Conservation (phyloP, 2,888 invertebrate species). For the Eupithecia abbreviata region DNA sequence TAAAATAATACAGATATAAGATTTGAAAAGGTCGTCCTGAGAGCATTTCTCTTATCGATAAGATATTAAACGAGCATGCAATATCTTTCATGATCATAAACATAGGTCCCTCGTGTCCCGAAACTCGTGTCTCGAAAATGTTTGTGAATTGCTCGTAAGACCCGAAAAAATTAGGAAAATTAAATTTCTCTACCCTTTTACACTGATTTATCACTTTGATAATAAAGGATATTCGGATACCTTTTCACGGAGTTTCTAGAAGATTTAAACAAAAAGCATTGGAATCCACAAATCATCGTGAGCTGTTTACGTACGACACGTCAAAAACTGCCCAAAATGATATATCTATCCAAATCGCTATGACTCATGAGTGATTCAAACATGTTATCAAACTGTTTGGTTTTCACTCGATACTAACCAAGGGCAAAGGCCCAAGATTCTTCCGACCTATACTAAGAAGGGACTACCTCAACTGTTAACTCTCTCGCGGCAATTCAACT, state of each 20-base stretch:
- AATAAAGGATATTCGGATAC: not conserved
- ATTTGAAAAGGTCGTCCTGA: not conserved
- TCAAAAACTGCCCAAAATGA: not conserved
- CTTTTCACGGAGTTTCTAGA: not conserved
- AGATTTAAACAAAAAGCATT: not conserved
- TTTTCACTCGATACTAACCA: not conserved
- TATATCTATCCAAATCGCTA: not conserved
- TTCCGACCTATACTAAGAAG: not conserved
- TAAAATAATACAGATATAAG: not conserved
- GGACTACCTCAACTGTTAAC: not conserved
- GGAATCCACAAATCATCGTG: not conserved
- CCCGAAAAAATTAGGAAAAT: not conserved
- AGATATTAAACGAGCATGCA: not conserved
- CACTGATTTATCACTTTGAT: not conserved
- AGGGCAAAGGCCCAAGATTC: not conserved
- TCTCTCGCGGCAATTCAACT: not conserved
- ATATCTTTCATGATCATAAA: not conserved
- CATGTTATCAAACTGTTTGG: not conserved
- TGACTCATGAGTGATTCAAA: constrained; percentile 1
- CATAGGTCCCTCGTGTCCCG: not conserved
- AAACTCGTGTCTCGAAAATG: not conserved
- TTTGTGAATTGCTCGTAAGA: not conserved
- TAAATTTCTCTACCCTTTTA: not conserved
- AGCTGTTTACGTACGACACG: not conserved
- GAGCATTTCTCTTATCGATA: constrained; percentile 8